Percentiles rank a stretch among this genome's conserved stretches.
Conservation (phyloP, 2,888 invertebrate species). For the Oeneis ivallda region DNA sequence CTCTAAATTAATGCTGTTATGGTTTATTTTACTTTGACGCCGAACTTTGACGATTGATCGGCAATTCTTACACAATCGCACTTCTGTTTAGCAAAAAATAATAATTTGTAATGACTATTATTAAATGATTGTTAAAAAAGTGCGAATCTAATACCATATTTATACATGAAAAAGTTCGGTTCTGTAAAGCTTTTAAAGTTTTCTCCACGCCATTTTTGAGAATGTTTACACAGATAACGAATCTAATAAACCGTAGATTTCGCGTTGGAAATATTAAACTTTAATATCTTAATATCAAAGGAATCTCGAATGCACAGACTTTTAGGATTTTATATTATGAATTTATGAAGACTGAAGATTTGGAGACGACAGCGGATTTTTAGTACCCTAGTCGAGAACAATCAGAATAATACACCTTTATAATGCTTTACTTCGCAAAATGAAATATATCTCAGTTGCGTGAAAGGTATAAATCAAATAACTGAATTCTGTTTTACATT, state of each 20-base stretch:
- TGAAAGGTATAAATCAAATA: neutral
- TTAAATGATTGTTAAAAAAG: too few relatives aligned
- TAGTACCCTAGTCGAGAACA: conserved; percentile 1
- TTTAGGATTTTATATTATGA: neutral
- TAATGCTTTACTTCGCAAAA: conserved; percentile 8
- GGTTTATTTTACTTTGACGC: too few relatives aligned
- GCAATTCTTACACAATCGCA: too few relatives aligned
- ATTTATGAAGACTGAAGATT: neutral
- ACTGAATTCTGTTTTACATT: neutral
- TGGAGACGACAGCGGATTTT: conserved; percentile 5
- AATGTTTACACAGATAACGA: neutral
- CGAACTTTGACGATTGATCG: too few relatives aligned
- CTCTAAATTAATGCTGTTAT: too few relatives aligned
- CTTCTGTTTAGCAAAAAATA: too few relatives aligned
- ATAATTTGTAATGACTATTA: too few relatives aligned
- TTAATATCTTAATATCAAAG: neutral
- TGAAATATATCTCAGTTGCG: neutral
- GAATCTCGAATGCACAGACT: neutral
- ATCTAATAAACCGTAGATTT: neutral
- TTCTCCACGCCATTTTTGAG: too few relatives aligned
- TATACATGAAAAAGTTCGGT: too few relatives aligned
- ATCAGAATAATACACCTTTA: too few relatives aligned
- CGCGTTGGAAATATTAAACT: neutral
- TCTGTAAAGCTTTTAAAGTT: too few relatives aligned
- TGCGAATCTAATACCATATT: too few relatives aligned